Evolutionary conservation across 2,113 vertebrate species (phyloP).

Genomic region (Dicaeum eximium): DNA sequence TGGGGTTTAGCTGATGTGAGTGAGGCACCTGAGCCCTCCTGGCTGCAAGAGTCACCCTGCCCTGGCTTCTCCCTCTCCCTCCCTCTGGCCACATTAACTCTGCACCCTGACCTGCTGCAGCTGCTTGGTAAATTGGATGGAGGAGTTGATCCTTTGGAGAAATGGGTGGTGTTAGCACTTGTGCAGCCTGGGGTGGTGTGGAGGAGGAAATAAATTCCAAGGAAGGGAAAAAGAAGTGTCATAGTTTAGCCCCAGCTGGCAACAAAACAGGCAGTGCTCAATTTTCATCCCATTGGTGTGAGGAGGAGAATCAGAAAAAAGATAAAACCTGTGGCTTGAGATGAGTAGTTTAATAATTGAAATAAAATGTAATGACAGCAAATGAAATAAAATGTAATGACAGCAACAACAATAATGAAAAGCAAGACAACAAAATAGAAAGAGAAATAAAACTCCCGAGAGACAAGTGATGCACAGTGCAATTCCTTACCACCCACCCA

Average conservation of each 20-base stretch:
- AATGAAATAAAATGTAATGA: neutral
- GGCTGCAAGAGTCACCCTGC: neutral
- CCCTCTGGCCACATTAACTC: neutral
- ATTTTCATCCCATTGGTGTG: neutral
- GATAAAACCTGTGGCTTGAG: neutral
- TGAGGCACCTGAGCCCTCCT: neutral
- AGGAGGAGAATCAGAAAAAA: neutral
- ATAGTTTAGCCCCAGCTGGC: neutral
- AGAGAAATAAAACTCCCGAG: neutral
- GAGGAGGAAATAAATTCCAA: neutral
- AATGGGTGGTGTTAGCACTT: neutral
- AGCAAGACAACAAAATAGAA: neutral
- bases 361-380: neutral
- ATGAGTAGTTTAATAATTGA: neutral
- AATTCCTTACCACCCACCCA: neutral
- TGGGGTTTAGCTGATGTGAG: rapidly evolving
- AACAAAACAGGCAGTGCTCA: neutral
- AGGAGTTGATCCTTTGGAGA: neutral
- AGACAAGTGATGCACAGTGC: neutral
- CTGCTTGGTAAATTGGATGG: neutral
- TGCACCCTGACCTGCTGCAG: neutral
- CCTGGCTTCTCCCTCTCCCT: neutral
- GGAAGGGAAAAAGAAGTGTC: neutral
- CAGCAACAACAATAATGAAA: neutral
- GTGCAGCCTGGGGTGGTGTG: neutral